Evolutionary conservation across 2,888 invertebrate genomes (phyloP).

Genomic region (Drosophila barbarae): DNA sequence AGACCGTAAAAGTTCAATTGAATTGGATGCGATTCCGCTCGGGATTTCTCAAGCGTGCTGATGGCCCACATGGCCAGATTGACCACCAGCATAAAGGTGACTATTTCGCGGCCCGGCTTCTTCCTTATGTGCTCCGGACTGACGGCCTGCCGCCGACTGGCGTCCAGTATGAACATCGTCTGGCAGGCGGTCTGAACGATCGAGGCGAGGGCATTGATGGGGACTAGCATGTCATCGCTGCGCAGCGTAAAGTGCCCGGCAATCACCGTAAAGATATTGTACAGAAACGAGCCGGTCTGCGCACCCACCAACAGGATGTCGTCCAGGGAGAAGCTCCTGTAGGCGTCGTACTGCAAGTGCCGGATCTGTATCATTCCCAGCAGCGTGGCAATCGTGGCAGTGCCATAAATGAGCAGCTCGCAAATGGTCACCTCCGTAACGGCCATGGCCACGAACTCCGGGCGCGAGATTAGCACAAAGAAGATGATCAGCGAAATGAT

Average conservation of each 20-base stretch:
- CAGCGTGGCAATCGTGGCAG: conserved; percentile 91
- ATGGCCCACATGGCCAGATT: conserved; percentile 97
- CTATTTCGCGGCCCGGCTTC: conserved; percentile 95
- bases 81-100: conserved; percentile 93
- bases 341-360: conserved; percentile 90
- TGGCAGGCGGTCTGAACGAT: conserved; percentile 93
- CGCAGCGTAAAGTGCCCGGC: conserved; percentile 93
- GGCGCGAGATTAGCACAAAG: conserved; percentile 91
- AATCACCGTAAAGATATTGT: conserved; percentile 95
- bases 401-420: conserved; percentile 91
- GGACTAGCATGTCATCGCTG: conserved; percentile 88
- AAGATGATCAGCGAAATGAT: conserved; percentile 95
- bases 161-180: conserved; percentile 94
- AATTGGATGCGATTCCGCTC: conserved; percentile 94
- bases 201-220: conserved; percentile 91
- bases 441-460: conserved; percentile 89
- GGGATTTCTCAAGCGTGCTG: conserved; percentile 93
- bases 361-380: conserved; percentile 94
- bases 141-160: conserved; percentile 90
- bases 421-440: conserved; percentile 94
- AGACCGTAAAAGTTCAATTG: conserved; percentile 94
- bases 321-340: conserved; percentile 90
- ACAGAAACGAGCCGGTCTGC: conserved; percentile 96
- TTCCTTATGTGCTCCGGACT: conserved; percentile 89
- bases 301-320: conserved; percentile 95